A percentile compares a stretch with the other conserved stretches of the same genome.
Evolutionary conservation across 1,140 invertebrate genomes (phyloP).

Genomic region (Tribolium madens): DNA sequence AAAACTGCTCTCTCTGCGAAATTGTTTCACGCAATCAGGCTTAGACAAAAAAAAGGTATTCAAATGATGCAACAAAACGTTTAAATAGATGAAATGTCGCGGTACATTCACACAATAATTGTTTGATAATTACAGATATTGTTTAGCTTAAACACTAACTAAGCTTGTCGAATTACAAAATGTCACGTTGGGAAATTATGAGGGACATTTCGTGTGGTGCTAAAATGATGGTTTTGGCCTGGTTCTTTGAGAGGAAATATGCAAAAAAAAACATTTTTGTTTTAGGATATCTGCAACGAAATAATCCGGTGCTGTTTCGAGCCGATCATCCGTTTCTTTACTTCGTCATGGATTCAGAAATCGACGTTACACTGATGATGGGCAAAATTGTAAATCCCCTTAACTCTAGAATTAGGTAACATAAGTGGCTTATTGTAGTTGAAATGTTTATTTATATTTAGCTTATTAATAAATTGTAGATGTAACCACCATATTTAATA

Average conservation of each 20-base stretch:
- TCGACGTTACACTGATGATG: constrained; percentile 81
- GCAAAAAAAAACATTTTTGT: constrained; percentile 37
- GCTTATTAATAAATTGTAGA: not conserved
- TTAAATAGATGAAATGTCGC: constrained; percentile 51
- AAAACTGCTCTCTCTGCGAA: not conserved
- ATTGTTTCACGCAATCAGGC: constrained; percentile 44
- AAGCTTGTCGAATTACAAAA: constrained; percentile 48
- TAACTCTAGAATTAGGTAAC: constrained; percentile 78
- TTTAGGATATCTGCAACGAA: constrained; percentile 51
- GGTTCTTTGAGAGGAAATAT: not conserved
- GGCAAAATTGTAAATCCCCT: constrained; percentile 85
- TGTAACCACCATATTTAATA: not conserved
- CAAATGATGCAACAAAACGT: constrained; percentile 43
- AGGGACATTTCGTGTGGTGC: constrained; percentile 16
- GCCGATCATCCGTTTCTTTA: constrained; percentile 84
- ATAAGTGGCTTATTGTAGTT: not conserved
- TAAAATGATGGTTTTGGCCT: constrained; percentile 19
- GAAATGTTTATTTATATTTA: not conserved
- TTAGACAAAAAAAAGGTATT: constrained; percentile 39
- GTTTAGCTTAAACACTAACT: constrained; percentile 46
- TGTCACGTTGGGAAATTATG: constrained; percentile 36
- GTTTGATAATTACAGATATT: constrained; percentile 51
- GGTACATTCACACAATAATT: constrained; percentile 48
- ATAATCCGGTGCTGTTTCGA: constrained; percentile 75
- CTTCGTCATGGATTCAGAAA: constrained; percentile 83